Conservation (phyloP, 2,113 vertebrate genomes). For the Cygnus atratus region DNA sequence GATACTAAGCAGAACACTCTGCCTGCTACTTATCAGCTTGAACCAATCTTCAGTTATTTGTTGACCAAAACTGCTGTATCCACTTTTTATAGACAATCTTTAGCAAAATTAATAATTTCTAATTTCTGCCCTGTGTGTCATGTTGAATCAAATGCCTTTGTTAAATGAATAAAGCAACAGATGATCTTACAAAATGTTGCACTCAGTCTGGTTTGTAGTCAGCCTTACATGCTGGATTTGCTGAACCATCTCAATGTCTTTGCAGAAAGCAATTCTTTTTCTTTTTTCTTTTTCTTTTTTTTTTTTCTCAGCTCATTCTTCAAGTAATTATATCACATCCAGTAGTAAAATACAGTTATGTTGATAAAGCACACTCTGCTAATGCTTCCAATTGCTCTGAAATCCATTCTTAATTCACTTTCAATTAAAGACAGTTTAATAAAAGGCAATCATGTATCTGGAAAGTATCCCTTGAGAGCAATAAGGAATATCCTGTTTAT, state of each 20-base stretch:
- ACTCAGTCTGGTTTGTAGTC: not conserved
- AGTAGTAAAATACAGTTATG: not conserved
- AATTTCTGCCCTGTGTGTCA: not conserved
- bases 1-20: not conserved
- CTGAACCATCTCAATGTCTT: not conserved
- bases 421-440: not conserved
- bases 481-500: not conserved
- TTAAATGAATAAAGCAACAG: not conserved
- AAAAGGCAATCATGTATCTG: not conserved
- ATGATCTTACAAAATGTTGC: not conserved
- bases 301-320: not conserved
- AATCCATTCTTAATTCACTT: not conserved
- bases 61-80: not conserved
- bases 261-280: not conserved
- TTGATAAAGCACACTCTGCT: not conserved
- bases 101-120: not conserved
- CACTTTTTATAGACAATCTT: not conserved
- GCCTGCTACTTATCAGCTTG: not conserved
- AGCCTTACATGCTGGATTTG: not conserved
- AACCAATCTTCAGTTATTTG: not conserved
- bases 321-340: not conserved
- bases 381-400: not conserved
- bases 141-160: not conserved
- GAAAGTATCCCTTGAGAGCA: not conserved
- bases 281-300: not conserved